Evolutionary conservation across 2,113 vertebrate species (phyloP).

Genomic region (Hipposideros armiger): DNA sequence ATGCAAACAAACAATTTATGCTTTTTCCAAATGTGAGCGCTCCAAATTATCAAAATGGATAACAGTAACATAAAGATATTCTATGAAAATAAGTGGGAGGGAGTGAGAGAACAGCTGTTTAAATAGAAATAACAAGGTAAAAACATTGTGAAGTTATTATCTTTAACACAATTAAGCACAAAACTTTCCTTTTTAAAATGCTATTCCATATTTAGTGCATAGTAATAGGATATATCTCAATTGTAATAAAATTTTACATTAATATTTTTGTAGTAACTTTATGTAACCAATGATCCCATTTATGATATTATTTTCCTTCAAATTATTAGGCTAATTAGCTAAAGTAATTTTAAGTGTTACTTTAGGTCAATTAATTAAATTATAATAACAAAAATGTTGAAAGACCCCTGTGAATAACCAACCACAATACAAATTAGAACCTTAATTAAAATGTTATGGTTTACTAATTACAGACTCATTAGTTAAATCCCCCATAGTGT

Average conservation of each 20-base stretch:
- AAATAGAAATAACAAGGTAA: neutral
- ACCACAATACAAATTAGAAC: conserved; percentile 85
- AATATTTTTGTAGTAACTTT: neutral
- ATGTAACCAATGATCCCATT: conserved; percentile 28
- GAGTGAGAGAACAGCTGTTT: neutral
- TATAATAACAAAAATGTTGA: conserved; percentile 77
- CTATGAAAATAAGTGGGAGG: neutral
- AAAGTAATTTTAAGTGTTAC: conserved; percentile 63
- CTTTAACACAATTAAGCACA: neutral
- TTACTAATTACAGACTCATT: conserved; percentile 82
- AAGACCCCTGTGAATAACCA: conserved; percentile 72
- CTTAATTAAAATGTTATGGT: conserved; percentile 82
- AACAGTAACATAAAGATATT: neutral
- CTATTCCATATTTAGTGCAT: neutral
- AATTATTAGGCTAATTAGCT: conserved; percentile 62
- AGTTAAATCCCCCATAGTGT: conserved; percentile 74
- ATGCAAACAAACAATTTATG: neutral
- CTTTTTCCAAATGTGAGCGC: neutral
- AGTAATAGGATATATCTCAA: conserved; percentile 10
- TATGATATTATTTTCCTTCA: conserved; percentile 38
- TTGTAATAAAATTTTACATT: conserved; percentile 1
- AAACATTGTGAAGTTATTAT: neutral
- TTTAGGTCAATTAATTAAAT: conserved; percentile 85
- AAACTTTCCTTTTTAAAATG: neutral
- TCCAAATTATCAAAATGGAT: neutral